phyloP scores from a whole-genome alignment of 2,888 invertebrate species.

The Taphrorychus bicolor region DNA sequence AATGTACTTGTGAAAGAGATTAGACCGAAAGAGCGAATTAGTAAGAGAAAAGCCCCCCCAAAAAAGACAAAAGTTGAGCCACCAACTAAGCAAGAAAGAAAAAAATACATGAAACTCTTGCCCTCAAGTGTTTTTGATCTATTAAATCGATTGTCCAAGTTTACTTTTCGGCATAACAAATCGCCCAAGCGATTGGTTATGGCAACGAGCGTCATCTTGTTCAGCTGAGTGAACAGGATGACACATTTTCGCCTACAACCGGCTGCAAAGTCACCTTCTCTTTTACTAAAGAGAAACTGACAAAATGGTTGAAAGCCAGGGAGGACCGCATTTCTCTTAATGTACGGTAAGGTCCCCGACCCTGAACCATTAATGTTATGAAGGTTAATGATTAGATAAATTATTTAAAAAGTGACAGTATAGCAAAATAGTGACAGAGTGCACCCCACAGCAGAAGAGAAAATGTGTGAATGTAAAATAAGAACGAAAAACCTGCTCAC shows the following conservation, averaged over 20 bases:
- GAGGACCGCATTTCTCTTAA: not conserved
- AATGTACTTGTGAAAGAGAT: not conserved
- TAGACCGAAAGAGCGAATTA: not conserved
- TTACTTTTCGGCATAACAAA: too few relatives aligned
- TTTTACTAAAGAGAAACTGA: not conserved
- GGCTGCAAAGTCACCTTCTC: not conserved
- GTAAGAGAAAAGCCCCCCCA: not conserved
- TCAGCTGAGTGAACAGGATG: not conserved
- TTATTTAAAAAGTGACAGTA: slow-evolving; percentile 52
- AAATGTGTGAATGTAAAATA: slow-evolving; percentile 41
- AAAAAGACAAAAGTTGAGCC: not conserved
- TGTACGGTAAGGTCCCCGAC: not conserved
- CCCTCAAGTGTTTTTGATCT: not conserved
- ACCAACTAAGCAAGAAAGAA: too few relatives aligned
- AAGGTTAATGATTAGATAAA: slow-evolving; percentile 48
- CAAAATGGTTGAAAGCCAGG: not conserved
- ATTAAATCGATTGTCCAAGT: slow-evolving; percentile 11
- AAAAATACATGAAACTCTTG: not conserved
- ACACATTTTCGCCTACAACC: not conserved
- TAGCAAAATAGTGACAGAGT: slow-evolving; percentile 59
- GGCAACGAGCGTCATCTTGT: not conserved
- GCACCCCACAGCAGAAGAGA: slow-evolving; percentile 58
- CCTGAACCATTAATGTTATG: not conserved
- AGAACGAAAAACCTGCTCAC: slow-evolving; percentile 43
- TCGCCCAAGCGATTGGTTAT: too few relatives aligned